phyloP scores from a whole-genome alignment of 2,113 vertebrate genomes.

The Sinocyclocheilus grahami region DNA sequence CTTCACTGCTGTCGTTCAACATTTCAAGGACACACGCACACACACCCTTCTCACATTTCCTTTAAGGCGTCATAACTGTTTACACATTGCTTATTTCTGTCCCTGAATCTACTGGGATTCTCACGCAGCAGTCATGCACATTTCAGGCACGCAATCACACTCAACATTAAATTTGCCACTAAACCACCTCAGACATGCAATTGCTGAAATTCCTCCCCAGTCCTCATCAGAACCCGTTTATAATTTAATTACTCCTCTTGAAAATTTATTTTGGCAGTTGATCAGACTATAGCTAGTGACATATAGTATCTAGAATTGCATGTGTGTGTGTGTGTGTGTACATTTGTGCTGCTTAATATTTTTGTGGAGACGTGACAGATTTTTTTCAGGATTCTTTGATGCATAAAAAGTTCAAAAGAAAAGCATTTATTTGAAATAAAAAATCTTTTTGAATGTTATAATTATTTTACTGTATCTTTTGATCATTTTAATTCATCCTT shows the following conservation, averaged over 20 bases:
- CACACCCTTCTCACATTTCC: constrained; percentile 43
- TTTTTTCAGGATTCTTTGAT: too few relatives aligned
- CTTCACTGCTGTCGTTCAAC: constrained; percentile 13
- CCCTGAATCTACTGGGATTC: constrained; percentile 22
- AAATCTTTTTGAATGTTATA: too few relatives aligned
- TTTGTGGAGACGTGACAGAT: not conserved
- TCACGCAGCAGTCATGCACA: not conserved
- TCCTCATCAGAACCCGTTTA: not conserved
- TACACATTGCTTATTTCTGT: constrained; percentile 30
- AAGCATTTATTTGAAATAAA: too few relatives aligned
- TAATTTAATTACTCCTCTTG: not conserved
- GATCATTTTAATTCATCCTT: too few relatives aligned
- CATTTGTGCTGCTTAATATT: not conserved
- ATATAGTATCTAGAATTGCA: not conserved
- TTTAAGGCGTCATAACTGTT: constrained; percentile 41
- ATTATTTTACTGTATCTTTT: too few relatives aligned
- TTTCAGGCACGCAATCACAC: not conserved
- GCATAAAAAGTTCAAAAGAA: too few relatives aligned
- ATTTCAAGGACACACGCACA: not conserved
- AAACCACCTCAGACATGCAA: not conserved
- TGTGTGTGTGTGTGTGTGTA: not conserved
- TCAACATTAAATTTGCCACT: not conserved
- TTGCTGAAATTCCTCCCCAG: not conserved
- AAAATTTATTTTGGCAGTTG: not conserved
- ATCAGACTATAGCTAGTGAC: not conserved